These are phyloP conservation scores for Prionchulus punctatus DNA, from an alignment of 2,888 invertebrate genomes.

Conservation along the genomic window DNA sequence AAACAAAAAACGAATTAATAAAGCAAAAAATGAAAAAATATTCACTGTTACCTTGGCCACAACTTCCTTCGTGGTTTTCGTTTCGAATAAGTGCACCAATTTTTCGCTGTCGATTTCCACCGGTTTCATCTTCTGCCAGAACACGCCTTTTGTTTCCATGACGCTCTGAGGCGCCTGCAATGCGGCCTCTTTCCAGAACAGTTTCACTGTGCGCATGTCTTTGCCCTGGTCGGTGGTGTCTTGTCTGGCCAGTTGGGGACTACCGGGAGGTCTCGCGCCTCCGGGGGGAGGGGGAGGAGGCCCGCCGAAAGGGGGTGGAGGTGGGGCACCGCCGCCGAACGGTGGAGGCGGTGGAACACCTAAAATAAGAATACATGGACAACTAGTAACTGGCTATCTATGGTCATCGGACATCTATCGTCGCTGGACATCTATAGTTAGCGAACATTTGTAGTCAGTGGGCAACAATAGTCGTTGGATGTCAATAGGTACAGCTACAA, in stretches of 20 bases:
- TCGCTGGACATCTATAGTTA: too few relatives aligned
- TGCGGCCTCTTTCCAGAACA: constrained; percentile 80
- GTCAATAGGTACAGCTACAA: too few relatives aligned
- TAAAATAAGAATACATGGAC: too few relatives aligned
- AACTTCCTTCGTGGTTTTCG: constrained; percentile 70
- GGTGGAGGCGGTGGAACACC: neutral
- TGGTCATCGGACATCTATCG: too few relatives aligned
- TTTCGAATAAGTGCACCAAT: constrained; percentile 89
- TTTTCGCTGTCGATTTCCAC: constrained; percentile 75
- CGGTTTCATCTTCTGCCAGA: constrained; percentile 77
- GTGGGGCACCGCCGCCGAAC: constrained; percentile 17
- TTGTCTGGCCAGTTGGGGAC: constrained; percentile 14
- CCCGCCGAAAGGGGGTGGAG: constrained; percentile 20
- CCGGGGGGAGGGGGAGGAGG: constrained; percentile 19
- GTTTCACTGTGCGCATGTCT: constrained; percentile 84
- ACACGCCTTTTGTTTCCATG: constrained; percentile 35
- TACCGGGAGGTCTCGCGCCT: constrained; percentile 21
- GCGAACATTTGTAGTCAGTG: too few relatives aligned
- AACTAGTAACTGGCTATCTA: too few relatives aligned
- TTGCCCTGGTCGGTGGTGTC: constrained; percentile 19
- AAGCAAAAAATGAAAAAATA: constrained; percentile 7
- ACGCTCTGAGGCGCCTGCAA: constrained; percentile 24
- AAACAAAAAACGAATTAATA: constrained; percentile 1
- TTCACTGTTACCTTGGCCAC: constrained; percentile 57
- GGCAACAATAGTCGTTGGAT: neutral